Base-by-base conservation (phyloP, 2,888 invertebrate species). In the Ellobium chinense region DNA sequence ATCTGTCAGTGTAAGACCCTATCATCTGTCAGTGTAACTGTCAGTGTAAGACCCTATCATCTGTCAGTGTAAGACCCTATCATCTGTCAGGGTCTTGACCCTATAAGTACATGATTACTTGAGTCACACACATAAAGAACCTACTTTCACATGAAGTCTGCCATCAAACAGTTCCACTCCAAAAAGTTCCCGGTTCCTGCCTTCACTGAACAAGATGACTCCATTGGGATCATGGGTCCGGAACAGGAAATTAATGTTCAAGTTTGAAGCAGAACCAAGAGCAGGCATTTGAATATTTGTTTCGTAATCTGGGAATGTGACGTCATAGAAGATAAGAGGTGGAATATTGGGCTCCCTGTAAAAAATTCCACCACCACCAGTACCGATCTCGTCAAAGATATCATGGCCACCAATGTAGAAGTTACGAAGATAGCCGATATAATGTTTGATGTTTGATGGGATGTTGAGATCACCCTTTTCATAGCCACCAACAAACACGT, bases 101-200 rank as follows among this genome's bases (percentile, higher is more conserved):
- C n/a, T n/a, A n/a, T n/a, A n/a, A 4, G 21, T n/a, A 66, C 66
- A 66, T 29, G 7, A n/a, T n/a, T n/a, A n/a, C n/a, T n/a, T n/a
- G n/a, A n/a, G n/a, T n/a, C n/a, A n/a, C n/a, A 3, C 12, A 9
- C 9, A 1, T 4, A 56, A 37, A 39, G 5, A 5, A n/a, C n/a
- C 62, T 62, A 80, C 80, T 70, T 80, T 80, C 29, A 80, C 65
- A 68, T 87, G 85, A 14, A 92, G 82, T 34, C 84, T 80, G 14
- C 92, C 92, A 74, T 90, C 85, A 66, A 87, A 86, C 24, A 92
- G 83, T 79, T 91, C 91, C 12, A 91, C 83, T 5, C 88, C 89
- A 70, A 91, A 84, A 77, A 88, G 89, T 70, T 91, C 89, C 34
- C 82, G 82, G 69, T 86, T 86, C 4, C 31, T 60, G 31, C 89